Evolutionary conservation across 2,797 vertebrate species (phyloP), one percentile per base, ranked within the genome.

Genomic region (Aeoliscus strigatus): DNA sequence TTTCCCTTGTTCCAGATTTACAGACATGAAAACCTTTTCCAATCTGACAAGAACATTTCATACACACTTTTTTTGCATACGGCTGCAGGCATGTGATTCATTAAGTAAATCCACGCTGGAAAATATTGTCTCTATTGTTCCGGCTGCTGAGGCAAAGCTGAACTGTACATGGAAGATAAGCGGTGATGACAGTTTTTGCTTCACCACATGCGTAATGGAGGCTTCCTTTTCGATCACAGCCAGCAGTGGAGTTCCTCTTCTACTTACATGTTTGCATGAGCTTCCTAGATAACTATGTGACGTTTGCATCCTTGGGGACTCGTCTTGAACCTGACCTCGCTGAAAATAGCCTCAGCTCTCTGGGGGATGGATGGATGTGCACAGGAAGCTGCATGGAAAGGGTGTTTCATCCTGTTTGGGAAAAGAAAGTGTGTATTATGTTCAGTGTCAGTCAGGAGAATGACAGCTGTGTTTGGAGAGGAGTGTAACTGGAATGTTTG

Each of bases 261-360:
- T 25, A 18, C 24, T 52, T 53, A 44, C 18, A 61, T 49, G 45
- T 31, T 29, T 61, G 47, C 6, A 1, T 33, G 47, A 51, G 58
- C 15, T 26, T 65, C 27, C 13, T 10, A 38, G 11, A 53, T 53
- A 33, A 21, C 11, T 27, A 12, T 21, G 57, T 45, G 8, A 40
- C 27, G 47, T 54, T 1, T 51, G 27, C 2, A 29, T 53, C 53
- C 48, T 47, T 8, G 13, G 42, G 34, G 4, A 59, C 9, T 42
- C 1, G 8, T 36, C 46, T 73, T 58, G 43, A 39, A 50, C 49
- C 47, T 28, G 39, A 55, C 66, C 53, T 30, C 40, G 48, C 61
- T 27, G 6, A 2, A 48, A 74, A 59, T 47, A 64, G 48, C 35
- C 14, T 39, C 43, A 21, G 16, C 33, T 26, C 52, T 45, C 27